Evolutionary conservation across 1,140 invertebrate species (phyloP), one percentile per base, ranked within the genome.

Genomic region (Dreissena polymorpha): DNA sequence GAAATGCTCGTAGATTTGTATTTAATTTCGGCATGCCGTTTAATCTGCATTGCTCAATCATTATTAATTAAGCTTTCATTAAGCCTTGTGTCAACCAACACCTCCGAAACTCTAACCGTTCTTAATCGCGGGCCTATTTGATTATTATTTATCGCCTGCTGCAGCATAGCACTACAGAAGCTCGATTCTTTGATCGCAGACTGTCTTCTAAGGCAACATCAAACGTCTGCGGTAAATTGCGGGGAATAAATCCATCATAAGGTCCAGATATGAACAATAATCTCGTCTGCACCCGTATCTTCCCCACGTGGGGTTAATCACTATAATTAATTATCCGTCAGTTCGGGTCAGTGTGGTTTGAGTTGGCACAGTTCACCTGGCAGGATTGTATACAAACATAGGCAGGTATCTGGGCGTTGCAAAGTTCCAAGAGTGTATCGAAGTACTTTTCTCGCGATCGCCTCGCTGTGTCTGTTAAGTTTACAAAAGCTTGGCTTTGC

Each of bases 241-340:
- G 16, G 60, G 72, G 67, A 82, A 82, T 82, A 82, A 82, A 82
- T 82, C 79, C 65, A 74, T 82, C 79, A 73, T n/a, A 53, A n/a
- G 50, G 64, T 50, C 60, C 23, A 67, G 57, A 82, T 74, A 74
- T 72, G 65, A 73, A 82, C 79, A 82, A 82, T 82, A 68, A 82
- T 72, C 70, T 73, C 74, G 74, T 82, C 79, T 67, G n/a, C 64
- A 70, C 10, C 79, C n/a, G n/a, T n/a, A n/a, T n/a, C n/a, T n/a
- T n/a, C n/a, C n/a, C n/a, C 57, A 68, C 27, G 71, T 82, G 79
- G 21, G 64, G 70, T 74, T 82, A 82, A 82, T 82, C 79, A 82
- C 67, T 10, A 67, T 2, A 64, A 74, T 82, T 73, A 82, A 67
- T 82, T 64, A 70, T 29, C 51, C 39, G 55, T 51, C 29, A 16